Conservation (phyloP, 53 echinoderm and acorn worm genomes). For the Arbacia lixula region DNA sequence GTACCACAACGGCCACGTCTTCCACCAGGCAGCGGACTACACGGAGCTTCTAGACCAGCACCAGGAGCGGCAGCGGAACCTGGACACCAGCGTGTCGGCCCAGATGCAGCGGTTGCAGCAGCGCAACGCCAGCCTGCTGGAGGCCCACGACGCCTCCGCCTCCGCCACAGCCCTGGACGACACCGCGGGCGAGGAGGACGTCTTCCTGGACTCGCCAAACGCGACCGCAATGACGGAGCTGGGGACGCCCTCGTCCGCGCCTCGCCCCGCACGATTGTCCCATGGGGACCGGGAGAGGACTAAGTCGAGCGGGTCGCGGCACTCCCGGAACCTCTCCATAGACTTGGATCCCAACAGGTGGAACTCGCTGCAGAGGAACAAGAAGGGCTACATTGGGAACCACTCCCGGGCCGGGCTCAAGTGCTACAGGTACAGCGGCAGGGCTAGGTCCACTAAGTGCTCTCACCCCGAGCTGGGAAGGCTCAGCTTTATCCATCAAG, state of each 20-base stretch:
- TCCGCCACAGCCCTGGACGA: slow-evolving; percentile 18
- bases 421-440: slow-evolving; percentile 41
- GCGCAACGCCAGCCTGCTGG: slow-evolving; percentile 39
- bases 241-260: neutral
- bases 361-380: slow-evolving; percentile 50
- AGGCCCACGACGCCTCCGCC: neutral
- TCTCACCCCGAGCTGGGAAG: too few relatives aligned
- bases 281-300: slow-evolving; percentile 2
- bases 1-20: slow-evolving; percentile 50
- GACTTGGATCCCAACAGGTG: slow-evolving; percentile 52
- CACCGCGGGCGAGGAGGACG: slow-evolving; percentile 49
- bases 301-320: neutral
- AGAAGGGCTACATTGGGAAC: slow-evolving; percentile 41
- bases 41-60: slow-evolving; percentile 47
- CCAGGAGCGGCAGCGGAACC: slow-evolving; percentile 35
- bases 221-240: slow-evolving; percentile 20
- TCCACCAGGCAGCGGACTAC: slow-evolving; percentile 44
- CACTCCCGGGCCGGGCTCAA: slow-evolving; percentile 31
- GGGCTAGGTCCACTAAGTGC: too few relatives aligned
- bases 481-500: too few relatives aligned
- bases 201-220: slow-evolving; percentile 11
- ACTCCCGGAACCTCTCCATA: slow-evolving; percentile 32
- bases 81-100: slow-evolving; percentile 14
- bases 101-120: slow-evolving; percentile 49
- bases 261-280: neutral